A percentile compares a stretch with the other conserved stretches of the same genome.
These are phyloP conservation scores for Megalonaias nervosa DNA, from an alignment of 1,140 invertebrate genomes.

Conservation along the genomic window DNA sequence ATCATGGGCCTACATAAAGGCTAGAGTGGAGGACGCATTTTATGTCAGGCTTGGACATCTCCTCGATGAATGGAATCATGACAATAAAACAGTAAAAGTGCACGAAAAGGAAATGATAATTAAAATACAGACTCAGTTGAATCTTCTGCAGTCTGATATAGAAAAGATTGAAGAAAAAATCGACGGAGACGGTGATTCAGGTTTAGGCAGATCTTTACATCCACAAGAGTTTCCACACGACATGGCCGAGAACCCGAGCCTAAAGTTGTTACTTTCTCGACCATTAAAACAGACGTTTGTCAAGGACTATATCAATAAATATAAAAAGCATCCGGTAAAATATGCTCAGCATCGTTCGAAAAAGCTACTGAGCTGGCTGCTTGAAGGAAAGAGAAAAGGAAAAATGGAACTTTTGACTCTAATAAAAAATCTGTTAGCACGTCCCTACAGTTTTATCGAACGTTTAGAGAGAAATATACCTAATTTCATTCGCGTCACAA, in stretches of 20 bases:
- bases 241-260: conserved; percentile 12
- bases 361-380: conserved; percentile 5
- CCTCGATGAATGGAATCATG: conserved; percentile 29
- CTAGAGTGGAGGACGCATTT: conserved; percentile 25
- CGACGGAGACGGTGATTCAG: not conserved
- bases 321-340: not conserved
- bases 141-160: conserved; percentile 26
- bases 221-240: not conserved
- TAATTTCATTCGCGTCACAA: conserved; percentile 17
- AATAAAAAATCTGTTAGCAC: conserved; percentile 13
- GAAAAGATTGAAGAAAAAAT: conserved; percentile 7
- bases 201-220: not conserved
- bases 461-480: conserved; percentile 22
- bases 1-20: conserved; percentile 28
- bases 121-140: conserved; percentile 18
- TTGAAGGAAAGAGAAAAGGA: conserved; percentile 12
- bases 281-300: conserved; percentile 16
- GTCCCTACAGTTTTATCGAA: conserved; percentile 21
- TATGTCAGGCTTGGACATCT: conserved; percentile 23
- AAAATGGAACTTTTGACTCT: conserved; percentile 16
- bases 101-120: conserved; percentile 13
- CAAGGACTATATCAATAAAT: conserved; percentile 16
- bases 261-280: conserved; percentile 7
- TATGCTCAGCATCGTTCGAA: conserved; percentile 16
- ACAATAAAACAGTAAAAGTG: conserved; percentile 1